Evolutionary conservation across 2,113 vertebrate species (phyloP), one percentile per base, ranked within the genome.

Genomic region (Agelaius tricolor): DNA sequence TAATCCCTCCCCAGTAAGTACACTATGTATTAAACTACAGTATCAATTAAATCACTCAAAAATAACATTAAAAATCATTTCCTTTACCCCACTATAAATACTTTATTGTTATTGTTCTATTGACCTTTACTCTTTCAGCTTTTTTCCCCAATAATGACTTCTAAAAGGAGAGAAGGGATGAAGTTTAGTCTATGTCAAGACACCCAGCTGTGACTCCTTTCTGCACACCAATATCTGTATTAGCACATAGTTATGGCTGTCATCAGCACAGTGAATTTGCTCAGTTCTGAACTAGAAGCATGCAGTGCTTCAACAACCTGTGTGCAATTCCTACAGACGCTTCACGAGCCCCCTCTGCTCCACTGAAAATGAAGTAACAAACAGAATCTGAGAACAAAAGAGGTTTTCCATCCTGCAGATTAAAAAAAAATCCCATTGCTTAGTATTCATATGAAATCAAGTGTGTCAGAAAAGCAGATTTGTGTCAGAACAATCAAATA

Each of bases 31-130:
- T 57, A 74, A 78, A 87, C 23, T 73, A 77, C 27, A 47, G 27
- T 73, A 86, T 86, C 20, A 49, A 84, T 94, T 92, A 35, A 84
- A 76, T 73, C 43, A 89, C 57, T 89, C 44, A 87, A 66, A 96
- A 95, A 66, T 33, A 71, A 44, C 17, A 39, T 51, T 6, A 43
- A 79, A 68, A 72, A 37, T 35, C 10, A 67, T 62, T 90, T 80
- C 31, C 4, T 86, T 47, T 72, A 43, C 19, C 8, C 18, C 17
- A 49, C 14, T 62, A 22, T 39, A 94, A 63, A 59, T 39, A 79
- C 47, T 81, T 26, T 31, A 9, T 41, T 75, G 14, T 26, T 90
- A 72, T 46, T 84, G 30, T 63, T 87, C 80, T 79, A 71, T 35
- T 71, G n/a, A 66, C 21, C 3, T 74, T 71, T 71, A 20, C 10